Evolutionary conservation across 1,140 invertebrate genomes (phyloP), one percentile per base, ranked within the genome.

Genomic region (Tetragonula clypearis): DNA sequence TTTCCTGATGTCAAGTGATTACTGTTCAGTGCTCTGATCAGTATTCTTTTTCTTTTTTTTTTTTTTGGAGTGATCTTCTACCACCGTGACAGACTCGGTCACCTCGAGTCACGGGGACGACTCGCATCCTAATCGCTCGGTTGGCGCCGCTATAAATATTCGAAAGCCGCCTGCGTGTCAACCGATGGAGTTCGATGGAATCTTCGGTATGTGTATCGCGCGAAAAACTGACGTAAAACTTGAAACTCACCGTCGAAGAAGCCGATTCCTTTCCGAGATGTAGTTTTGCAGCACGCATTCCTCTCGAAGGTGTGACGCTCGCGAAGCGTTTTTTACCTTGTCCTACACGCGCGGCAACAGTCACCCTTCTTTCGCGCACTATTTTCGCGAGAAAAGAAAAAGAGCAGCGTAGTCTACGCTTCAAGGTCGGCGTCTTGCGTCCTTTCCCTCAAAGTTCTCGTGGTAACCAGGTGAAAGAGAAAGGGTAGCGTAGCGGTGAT

Each of bases 381-480:
- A 76, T 86, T 87, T 81, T 84, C 72, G n/a, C 56, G 21, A 62
- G 12, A 55, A n/a, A 84, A 75, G 56, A 60, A 77, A 71, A 76
- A 26, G 30, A 1, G 53, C n/a, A 66, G 21, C 26, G 60, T 23
- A n/a, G 72, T 75, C 60, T 75, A 71, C 58, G 56, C 69, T 58
- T 79, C 74, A 90, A 90, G 87, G 88, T 82, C 73, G 72, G 81
- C 80, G 80, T 72, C 85, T 86, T 73, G 58, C 6, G 41, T 66
- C 74, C 82, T 79, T 49, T 76, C 80, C 66, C 81, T 81, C 73
- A 49, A 60, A 71, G 73, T 87, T 65, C 85, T 86, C 80, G 72
- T 0, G 41, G 41, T 84, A 79, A 84, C 81, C 81, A 84, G 69
- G 49, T 75, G 78, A 74, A 69, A 84, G 69, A 69, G 71, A 82